Evolutionary conservation across 2,113 vertebrate genomes (phyloP), one percentile per base, ranked within the genome.

Genomic region (Callipepla squamata): DNA sequence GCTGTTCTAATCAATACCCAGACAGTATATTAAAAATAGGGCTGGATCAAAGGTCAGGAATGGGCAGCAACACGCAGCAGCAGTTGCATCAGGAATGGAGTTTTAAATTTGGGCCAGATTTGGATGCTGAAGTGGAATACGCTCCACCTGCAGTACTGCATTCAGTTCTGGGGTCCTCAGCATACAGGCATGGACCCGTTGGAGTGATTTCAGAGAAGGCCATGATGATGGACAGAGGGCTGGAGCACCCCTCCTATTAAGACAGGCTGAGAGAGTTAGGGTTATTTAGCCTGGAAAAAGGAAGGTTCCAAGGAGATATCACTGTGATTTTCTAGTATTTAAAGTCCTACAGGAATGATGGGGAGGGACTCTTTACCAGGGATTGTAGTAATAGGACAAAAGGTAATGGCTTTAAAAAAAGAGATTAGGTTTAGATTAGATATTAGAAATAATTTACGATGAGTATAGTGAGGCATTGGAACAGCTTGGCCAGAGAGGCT

Each of bases 11-110:
- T 93, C 95, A 90, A 44, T 65, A 83, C 19, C 51, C 63, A 72
- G 44, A 57, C 38, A 76, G 79, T 72, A 79, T 51, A 81, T 95
- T 90, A 65, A 86, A 91, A 94, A 68, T 74, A 62, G 22, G 69
- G 50, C 25, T 66, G 58, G 15, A 85, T 8, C 34, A 58, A 87
- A 72, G 57, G 57, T 51, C 32, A 65, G 80, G 50, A 73, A 90
- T n/a, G 72, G 48, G 50, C 50, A 87, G 61, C 42, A 93, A 76
- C 26, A 89, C 89, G 67, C 45, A 95, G 36, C 28, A 82, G 59
- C 47, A 92, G 82, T 30, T 80, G 50, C 80, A 84, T 26, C 44
- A 74, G 51, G 32, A 89, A 84, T 57, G 11, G 66, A 72, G 73
- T 75, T 79, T 78, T 59, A 92, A 78, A 94, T 89, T 6, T 80